A percentile compares a stretch with the other conserved stretches of the same genome.
Evolutionary conservation across 2,888 invertebrate species (phyloP).

Genomic region (Thereva nobilitata): DNA sequence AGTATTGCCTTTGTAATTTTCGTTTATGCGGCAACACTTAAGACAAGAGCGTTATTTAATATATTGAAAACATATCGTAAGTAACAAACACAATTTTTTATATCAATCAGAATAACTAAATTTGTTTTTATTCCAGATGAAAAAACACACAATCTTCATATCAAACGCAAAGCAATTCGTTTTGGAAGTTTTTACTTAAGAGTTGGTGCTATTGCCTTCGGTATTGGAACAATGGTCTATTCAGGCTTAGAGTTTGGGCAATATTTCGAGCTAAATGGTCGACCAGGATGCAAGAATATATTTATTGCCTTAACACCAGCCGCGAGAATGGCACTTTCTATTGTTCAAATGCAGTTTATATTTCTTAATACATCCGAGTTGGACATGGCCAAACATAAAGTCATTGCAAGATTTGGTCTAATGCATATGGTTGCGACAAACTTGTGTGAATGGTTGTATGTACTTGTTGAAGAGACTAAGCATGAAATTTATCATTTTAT

Average conservation of each 20-base stretch:
- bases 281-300: constrained; percentile 65
- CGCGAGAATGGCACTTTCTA: constrained; percentile 79
- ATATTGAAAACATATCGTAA: constrained; percentile 62
- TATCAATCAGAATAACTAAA: neutral
- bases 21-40: constrained; percentile 69
- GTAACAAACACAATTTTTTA: constrained; percentile 42
- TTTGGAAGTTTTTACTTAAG: constrained; percentile 87
- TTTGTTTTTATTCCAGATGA: constrained; percentile 48
- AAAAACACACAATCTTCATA: constrained; percentile 53
- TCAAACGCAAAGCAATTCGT: constrained; percentile 60
- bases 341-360: constrained; percentile 91
- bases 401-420: constrained; percentile 82
- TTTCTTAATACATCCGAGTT: constrained; percentile 84
- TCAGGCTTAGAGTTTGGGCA: constrained; percentile 73
- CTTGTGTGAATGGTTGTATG: constrained; percentile 89
- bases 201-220: constrained; percentile 71
- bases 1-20: constrained; percentile 77
- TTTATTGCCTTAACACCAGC: constrained; percentile 78
- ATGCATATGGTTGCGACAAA: constrained; percentile 93
- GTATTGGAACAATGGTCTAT: constrained; percentile 72
- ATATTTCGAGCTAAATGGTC: constrained; percentile 71
- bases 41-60: constrained; percentile 66
- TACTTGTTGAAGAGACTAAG: constrained; percentile 84
- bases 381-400: constrained; percentile 68
- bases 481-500: constrained; percentile 80